phyloP scores from a whole-genome alignment of 2,797 vertebrate species.

The Helarctos malayanus region DNA sequence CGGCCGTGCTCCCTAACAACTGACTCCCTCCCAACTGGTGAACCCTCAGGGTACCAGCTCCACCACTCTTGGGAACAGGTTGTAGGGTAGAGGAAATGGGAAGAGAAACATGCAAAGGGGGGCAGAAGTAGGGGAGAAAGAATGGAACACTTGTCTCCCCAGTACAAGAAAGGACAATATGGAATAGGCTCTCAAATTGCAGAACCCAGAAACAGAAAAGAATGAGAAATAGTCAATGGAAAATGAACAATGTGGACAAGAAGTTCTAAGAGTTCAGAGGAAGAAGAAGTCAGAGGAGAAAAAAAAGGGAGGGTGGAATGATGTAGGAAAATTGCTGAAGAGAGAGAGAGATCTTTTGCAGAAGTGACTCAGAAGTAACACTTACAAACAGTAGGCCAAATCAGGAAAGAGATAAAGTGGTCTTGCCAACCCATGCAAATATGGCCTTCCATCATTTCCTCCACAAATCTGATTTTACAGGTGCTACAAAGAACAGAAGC shows the following conservation, averaged over 20 bases:
- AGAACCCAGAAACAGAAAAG: constrained; percentile 18
- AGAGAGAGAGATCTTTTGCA: not conserved
- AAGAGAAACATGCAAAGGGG: not conserved
- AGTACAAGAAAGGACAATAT: not conserved
- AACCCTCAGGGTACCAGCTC: not conserved
- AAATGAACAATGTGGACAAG: not conserved
- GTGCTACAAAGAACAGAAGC: not conserved
- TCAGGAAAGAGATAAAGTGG: not conserved
- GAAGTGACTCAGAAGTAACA: not conserved
- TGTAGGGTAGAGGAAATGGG: not conserved
- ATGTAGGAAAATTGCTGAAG: not conserved
- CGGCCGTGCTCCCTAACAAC: not conserved
- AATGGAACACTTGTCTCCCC: not conserved
- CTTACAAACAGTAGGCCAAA: not conserved
- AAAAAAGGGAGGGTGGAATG: not conserved
- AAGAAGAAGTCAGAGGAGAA: not conserved
- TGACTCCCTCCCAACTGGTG: not conserved
- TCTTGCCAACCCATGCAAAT: not conserved
- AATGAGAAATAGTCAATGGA: not conserved
- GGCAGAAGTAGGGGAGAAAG: not conserved
- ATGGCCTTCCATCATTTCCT: not conserved
- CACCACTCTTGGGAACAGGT: not conserved
- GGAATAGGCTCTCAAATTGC: not conserved
- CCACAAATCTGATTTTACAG: not conserved
- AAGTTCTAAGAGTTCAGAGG: not conserved